Evolutionary conservation across 1,140 invertebrate species (phyloP).

Genomic region (Rhizoglyphus robini): DNA sequence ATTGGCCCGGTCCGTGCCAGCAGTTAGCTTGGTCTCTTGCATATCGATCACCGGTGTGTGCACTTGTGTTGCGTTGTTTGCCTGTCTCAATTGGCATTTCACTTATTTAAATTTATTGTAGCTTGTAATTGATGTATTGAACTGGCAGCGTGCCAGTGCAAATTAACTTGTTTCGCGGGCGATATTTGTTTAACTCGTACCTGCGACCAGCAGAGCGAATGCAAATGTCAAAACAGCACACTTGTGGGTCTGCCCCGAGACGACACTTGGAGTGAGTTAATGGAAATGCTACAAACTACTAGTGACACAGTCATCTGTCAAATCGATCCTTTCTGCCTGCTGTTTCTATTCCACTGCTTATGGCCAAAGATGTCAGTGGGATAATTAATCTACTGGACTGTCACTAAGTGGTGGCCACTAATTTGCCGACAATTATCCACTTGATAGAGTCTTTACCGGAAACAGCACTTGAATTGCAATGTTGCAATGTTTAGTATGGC

Average conservation of each 20-base stretch:
- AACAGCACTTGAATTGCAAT: not conserved
- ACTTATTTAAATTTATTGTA: conserved; percentile 8
- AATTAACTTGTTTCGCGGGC: conserved; percentile 14
- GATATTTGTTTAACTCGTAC: conserved; percentile 11
- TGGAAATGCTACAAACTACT: too few species aligned
- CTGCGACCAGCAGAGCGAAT: not conserved
- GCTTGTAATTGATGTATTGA: conserved; percentile 12
- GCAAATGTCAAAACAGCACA: not conserved
- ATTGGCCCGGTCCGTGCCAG: not conserved
- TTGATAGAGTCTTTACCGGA: not conserved
- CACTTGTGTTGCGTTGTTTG: not conserved
- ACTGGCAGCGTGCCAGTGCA: not conserved
- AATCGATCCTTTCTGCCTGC: not conserved
- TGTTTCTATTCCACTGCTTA: too few species aligned
- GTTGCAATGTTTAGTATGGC: not conserved
- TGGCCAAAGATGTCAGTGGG: too few species aligned
- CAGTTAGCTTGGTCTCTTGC: not conserved
- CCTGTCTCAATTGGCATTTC: not conserved
- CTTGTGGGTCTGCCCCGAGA: not conserved
- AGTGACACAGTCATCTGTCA: not conserved
- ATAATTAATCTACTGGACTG: not conserved
- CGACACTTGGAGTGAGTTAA: not conserved
- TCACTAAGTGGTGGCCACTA: not conserved
- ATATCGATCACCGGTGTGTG: conserved; percentile 4
- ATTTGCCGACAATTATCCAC: conserved; percentile 9